Evolutionary conservation across 2,888 invertebrate genomes (phyloP), one percentile per base, ranked within the genome.

Genomic region (Venusia cambrica): DNA sequence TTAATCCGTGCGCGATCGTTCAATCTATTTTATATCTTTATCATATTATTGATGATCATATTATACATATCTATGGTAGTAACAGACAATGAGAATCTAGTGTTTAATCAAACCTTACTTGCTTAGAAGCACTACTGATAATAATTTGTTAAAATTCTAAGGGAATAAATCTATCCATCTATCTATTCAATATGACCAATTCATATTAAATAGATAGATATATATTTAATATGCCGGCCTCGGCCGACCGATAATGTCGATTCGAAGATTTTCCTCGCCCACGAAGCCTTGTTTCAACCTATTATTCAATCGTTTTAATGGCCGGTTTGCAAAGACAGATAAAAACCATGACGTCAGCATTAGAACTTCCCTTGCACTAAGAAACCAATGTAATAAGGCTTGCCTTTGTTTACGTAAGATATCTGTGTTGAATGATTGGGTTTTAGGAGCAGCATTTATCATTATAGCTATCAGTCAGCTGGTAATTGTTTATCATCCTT

Each of bases 341-440:
- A 31, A 19, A 30, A 15, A 26, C 24, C 19, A 45, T 60, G 57
- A 62, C 56, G 57, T 62, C 56, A 63, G 31, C 30, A 36, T 26
- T 20, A 41, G 21, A 49, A 42, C 56, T 56, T 57, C 54, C 38
- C 34, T 29, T 38, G 44, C 38, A 57, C 54, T 66, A 64, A 59
- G 54, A 39, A 31, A 47, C 50, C 48, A 62, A 67, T 66, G 66
- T 68, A 68, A 63, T 57, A 55, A 55, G 46, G 52, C 54, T 45
- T 58, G 68, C 46, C 64, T 64, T 63, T 69, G 61, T 65, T 61
- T 56, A 61, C 57, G 55, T 54, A 51, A 57, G 50, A 35, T 40
- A 40, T 39, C 52, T 49, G 45, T 48, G 49, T 45, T 47, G 37
- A 32, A 35, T 34, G 17, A 36, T 31, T 30, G 13, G 21, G 22